Evolutionary conservation across 2,888 invertebrate species (phyloP).

Genomic region (Eugnorisma glareosa): DNA sequence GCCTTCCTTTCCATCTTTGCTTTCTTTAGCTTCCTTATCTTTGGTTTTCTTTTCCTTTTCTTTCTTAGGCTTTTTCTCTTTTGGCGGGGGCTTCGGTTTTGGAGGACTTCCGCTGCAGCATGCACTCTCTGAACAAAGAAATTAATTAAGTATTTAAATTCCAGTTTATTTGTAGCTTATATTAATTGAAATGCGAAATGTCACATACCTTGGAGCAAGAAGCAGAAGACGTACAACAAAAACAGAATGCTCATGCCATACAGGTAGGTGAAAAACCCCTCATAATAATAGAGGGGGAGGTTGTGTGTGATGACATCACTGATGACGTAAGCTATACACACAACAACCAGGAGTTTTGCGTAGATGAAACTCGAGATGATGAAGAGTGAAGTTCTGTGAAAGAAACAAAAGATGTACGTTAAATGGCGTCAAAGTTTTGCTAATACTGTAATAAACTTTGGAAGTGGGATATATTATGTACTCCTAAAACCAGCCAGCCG

Average conservation of each 20-base stretch:
- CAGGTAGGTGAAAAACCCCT: constrained; percentile 98
- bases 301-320: constrained; percentile 98
- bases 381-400: constrained; percentile 97
- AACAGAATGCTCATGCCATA: constrained; percentile 98
- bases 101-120: constrained; percentile 95
- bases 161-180: no score
- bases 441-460: constrained; percentile 6
- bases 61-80: constrained; percentile 93
- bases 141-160: background rate
- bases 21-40: constrained; percentile 91
- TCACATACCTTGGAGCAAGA: constrained; percentile 94
- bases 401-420: constrained; percentile 67
- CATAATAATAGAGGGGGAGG: constrained; percentile 97
- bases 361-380: constrained; percentile 99
- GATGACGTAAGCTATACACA: constrained; percentile 98
- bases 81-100: constrained; percentile 92
- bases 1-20: constrained; percentile 86
- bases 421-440: constrained; percentile 5
- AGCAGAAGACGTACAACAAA: constrained; percentile 98
- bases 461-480: background rate
- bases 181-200: background rate
- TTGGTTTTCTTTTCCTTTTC: constrained; percentile 92
- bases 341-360: constrained; percentile 97
- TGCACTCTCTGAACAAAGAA: constrained; percentile 92
- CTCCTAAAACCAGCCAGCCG: background rate